These are phyloP conservation scores for Phenganax subtilis DNA, from an alignment of 92 coral and sea anemone species.

Conservation along the genomic window DNA sequence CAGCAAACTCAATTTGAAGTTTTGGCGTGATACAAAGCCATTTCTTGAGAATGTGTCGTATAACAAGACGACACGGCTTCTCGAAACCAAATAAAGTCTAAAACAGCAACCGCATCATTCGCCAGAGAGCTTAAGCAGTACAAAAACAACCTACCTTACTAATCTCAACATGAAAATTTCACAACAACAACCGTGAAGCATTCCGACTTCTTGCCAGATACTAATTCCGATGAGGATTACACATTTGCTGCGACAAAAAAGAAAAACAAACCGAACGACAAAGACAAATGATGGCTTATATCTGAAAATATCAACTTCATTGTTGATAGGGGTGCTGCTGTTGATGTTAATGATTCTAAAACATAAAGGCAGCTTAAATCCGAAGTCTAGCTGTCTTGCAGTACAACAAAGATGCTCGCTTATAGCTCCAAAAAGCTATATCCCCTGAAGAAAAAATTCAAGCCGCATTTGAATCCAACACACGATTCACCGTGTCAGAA, in stretches of 20 bases:
- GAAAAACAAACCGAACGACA: background rate
- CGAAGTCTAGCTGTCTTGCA: background rate
- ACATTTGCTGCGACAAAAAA: background rate
- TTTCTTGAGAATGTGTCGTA: slow-evolving; percentile 40
- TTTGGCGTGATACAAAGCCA: slow-evolving; percentile 32
- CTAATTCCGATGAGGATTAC: slow-evolving; percentile 30
- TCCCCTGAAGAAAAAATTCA: slow-evolving; percentile 26
- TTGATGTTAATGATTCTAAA: slow-evolving; percentile 33
- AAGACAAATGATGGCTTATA: slow-evolving; percentile 10
- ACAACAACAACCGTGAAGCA: background rate
- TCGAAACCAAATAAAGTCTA: background rate
- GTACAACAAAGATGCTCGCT: slow-evolving; percentile 13
- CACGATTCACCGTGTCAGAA: slow-evolving; percentile 33
- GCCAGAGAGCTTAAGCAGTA: background rate
- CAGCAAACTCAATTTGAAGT: background rate
- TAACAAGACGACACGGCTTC: background rate
- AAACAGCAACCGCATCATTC: too few relatives aligned
- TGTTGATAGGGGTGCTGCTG: slow-evolving; percentile 41
- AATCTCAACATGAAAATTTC: background rate
- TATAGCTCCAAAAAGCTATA: slow-evolving; percentile 27
- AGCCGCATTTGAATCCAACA: slow-evolving; percentile 18
- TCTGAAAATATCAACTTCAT: background rate
- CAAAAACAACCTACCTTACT: background rate
- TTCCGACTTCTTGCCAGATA: background rate
- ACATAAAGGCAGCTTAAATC: slow-evolving; percentile 25